Base-by-base conservation (phyloP, 2,113 vertebrate species). In the Ictalurus furcatus region DNA sequence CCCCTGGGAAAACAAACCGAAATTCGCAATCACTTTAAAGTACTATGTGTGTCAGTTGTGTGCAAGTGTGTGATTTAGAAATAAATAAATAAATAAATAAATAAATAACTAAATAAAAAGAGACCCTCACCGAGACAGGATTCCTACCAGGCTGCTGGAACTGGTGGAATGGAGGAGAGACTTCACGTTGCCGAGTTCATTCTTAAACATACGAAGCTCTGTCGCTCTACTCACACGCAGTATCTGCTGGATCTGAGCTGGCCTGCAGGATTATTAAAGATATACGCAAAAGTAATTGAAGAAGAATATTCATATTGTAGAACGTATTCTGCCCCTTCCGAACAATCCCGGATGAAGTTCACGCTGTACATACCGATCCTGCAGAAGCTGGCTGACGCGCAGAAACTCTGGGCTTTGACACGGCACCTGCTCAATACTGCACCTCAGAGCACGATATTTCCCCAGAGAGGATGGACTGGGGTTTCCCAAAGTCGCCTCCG, bases 401-500 rank as follows among this genome's bases (percentile, higher is more conserved):
- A 34, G 89, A 90, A 96, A 98, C 92, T 97, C 96, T 0, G 93
- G 83, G 86, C 93, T 94, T 23, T 85, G 67, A 6, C 92, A 54
- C 48, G 95, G 88, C 87, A 97, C 89, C 0, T 83, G 61, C 84
- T 98, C 95, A 56, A 97, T 93, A 92, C 95, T 95, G 94, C 97
- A 98, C 85, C 95, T 95, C 91, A 98, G 94, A 78, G 97, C 96
- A 44, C 89, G 94, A 92, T 97, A 97, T 93, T 97, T 97, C 67
- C 97, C 96, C 93, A 97, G 76, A 85, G 93, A 95, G 56, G 96
- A 94, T 1, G 94, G 93, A 1, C 52, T 89, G 6, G 94, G 90
- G 91, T 91, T 94, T 52, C 93, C 93, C 63, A 95, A 90, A 40
- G 94, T 96, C 85, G 94, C 94, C 95, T 98, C 97, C 71, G 87